Conservation (phyloP, 2,888 invertebrate species). For the Psylliodes chrysocephalus region DNA sequence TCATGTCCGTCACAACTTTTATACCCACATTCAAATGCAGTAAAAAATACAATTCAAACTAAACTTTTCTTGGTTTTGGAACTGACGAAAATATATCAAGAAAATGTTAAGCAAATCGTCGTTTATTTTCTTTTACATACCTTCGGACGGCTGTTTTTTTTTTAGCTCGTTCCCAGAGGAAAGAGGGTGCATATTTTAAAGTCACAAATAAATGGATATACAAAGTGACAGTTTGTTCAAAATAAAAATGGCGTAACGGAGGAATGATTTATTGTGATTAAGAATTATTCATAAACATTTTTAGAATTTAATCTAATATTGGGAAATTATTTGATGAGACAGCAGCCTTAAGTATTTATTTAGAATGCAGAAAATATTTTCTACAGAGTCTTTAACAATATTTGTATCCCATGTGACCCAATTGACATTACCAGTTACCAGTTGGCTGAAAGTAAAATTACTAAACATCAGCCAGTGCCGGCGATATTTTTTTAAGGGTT, state of each 20-base stretch:
- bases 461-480: too few species aligned
- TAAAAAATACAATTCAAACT: not conserved
- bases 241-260: not conserved
- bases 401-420: too few species aligned
- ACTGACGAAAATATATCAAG: not conserved
- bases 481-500: too few species aligned
- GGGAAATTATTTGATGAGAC: too few species aligned
- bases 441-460: too few species aligned
- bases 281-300: not conserved
- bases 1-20: too few species aligned
- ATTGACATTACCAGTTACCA: too few species aligned
- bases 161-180: slow-evolving; percentile 9
- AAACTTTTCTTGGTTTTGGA: not conserved
- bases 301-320: too few species aligned
- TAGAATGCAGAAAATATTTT: too few species aligned
- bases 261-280: not conserved
- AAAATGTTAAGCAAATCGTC: not conserved
- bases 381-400: too few species aligned
- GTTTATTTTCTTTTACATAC: slow-evolving; percentile 1
- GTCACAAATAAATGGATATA: slow-evolving; percentile 15
- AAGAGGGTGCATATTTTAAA: slow-evolving; percentile 18
- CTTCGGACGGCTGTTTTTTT: not conserved
- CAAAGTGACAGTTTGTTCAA: not conserved
- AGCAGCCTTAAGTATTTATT: too few species aligned
- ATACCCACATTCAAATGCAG: too few species aligned